Evolutionary conservation across 2,888 invertebrate genomes (phyloP), one percentile per base, ranked within the genome.

Genomic region (Myopa testacea): DNA sequence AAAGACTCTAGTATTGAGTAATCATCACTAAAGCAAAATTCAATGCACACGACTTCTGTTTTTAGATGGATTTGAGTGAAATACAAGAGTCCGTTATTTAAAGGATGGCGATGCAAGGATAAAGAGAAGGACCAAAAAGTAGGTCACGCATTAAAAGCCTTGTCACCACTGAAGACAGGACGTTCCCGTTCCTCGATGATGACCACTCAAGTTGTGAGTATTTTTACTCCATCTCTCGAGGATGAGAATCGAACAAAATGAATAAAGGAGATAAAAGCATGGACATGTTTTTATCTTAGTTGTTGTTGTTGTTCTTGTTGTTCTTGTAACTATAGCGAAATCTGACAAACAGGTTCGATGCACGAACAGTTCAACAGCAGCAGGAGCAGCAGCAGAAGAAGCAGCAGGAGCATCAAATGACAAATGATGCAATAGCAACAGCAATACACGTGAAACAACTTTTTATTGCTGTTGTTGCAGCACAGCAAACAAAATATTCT

Each of bases 351-450:
- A 26, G 62, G 62, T 62, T 62, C 10, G 58, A 16, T 58, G 58
- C 58, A 6, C 12, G 26, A 26, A 26, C 26, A 58, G 16, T 58
- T 10, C 12, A 26, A 1, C 7, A 34, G 19, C 60, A 16, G 60
- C 60, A 38, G 38, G 38, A 37, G 37, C 65, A 65, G 34, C 0
- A 34, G 7, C 26, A 19, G 4, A 12, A 63, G 12, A 34, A 8
- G 7, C 34, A 34, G 10, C 4, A 3, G 45, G 19, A 40, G 40
- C n/a, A 26, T 26, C 12, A 8, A 58, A 75, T 75, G 75, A 75
- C 68, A 75, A 75, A 75, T 75, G 75, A 75, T 69, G 75, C 75
- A 75, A 75, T 60, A 75, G 38, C 75, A 75, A 69, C 68, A 75
- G 38, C 38, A 38, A 60, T 55, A 72, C 75, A 75, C 67, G 67